Evolutionary conservation across 2,888 invertebrate genomes (phyloP).

Genomic region (Scaptomyza cyrtandrae): DNA sequence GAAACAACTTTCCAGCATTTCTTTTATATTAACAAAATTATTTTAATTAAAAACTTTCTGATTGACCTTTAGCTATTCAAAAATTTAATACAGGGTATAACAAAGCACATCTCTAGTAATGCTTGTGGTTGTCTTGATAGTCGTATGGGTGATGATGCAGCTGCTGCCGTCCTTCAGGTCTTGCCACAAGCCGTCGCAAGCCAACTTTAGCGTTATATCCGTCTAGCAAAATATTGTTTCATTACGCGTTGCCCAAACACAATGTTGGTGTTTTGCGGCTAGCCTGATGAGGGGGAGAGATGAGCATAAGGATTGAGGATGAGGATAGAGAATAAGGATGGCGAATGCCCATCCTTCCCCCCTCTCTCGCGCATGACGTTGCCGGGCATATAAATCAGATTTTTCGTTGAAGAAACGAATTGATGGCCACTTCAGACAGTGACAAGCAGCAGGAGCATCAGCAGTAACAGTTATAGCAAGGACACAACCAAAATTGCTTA

Average conservation of each 20-base stretch:
- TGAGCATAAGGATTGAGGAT: constrained; percentile 17
- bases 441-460: constrained; percentile 47
- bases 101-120: constrained; percentile 22
- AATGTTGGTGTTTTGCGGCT: constrained; percentile 42
- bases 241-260: constrained; percentile 72
- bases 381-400: constrained; percentile 78
- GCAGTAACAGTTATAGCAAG: constrained; percentile 13
- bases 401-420: constrained; percentile 63
- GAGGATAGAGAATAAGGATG: constrained; percentile 10
- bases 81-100: constrained; percentile 12
- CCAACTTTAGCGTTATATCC: constrained; percentile 42
- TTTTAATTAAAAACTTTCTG: too few species aligned
- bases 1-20: background rate
- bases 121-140: constrained; percentile 1
- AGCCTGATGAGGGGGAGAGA: constrained; percentile 15
- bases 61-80: too few species aligned
- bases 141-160: background rate
- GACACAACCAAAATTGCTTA: constrained; percentile 68
- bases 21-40: too few species aligned
- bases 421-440: constrained; percentile 78
- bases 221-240: constrained; percentile 71
- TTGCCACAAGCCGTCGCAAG: background rate
- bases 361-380: constrained; percentile 56
- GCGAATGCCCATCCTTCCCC: background rate
- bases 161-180: background rate